Evolutionary conservation across 1,140 invertebrate genomes (phyloP).

Genomic region (Cyrtorhinus lividipennis): DNA sequence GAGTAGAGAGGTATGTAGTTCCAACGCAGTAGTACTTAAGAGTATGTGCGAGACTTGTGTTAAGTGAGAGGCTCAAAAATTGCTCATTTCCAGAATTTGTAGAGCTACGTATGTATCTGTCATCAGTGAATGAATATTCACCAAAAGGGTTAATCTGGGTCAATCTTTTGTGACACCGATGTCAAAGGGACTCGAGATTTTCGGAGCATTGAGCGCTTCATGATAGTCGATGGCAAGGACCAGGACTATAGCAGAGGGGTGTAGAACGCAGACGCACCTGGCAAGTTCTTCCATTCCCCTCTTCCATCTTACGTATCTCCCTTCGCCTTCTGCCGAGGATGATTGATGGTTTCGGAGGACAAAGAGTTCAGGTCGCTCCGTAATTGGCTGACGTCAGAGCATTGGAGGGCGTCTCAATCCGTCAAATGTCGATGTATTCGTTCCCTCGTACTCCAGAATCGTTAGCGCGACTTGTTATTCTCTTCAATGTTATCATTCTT

Average conservation of each 20-base stretch:
- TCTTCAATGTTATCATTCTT: not conserved
- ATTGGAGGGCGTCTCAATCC: not conserved
- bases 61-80: not conserved
- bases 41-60: not conserved
- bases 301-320: not conserved
- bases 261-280: not conserved
- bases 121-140: not conserved
- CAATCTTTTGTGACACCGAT: too few relatives aligned
- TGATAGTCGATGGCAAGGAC: not conserved
- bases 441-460: not conserved
- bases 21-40: not conserved
- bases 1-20: too few relatives aligned
- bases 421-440: not conserved
- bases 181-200: not conserved
- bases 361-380: not conserved
- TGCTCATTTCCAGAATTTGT: not conserved
- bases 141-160: not conserved
- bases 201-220: not conserved
- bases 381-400: slow-evolving; percentile 6
- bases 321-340: not conserved
- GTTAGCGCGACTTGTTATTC: not conserved
- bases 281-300: not conserved
- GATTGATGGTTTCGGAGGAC: slow-evolving; percentile 1
- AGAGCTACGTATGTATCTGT: too few relatives aligned
- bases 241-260: not conserved